A percentile compares a stretch with the other conserved stretches of the same genome.
Conservation (phyloP, 2,888 invertebrate species). For the Embidobia sp. region DNA sequence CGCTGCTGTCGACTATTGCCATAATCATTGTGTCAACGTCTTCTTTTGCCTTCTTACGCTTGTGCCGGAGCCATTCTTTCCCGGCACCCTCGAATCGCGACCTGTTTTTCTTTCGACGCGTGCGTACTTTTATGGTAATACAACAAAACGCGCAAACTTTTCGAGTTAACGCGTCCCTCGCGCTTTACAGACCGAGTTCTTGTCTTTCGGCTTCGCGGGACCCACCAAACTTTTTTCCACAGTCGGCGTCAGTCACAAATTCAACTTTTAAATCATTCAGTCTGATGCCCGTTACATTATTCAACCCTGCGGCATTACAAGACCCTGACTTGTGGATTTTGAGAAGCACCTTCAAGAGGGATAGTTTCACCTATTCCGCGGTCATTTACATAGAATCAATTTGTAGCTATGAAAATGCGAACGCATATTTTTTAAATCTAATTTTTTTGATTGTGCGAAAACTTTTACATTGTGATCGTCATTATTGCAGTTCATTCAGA, state of each 20-base stretch:
- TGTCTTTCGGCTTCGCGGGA: constrained; percentile 35
- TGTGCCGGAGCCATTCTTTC: constrained; percentile 17
- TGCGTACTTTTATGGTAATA: constrained; percentile 61
- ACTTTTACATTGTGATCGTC: background rate
- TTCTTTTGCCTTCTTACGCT: constrained; percentile 37
- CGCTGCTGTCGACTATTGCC: constrained; percentile 39
- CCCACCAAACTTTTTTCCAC: constrained; percentile 44
- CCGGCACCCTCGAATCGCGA: background rate
- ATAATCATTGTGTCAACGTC: constrained; percentile 62
- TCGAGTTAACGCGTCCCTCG: constrained; percentile 73
- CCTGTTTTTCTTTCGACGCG: constrained; percentile 53
- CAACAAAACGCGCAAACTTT: constrained; percentile 69
- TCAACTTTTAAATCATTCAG: constrained; percentile 79
- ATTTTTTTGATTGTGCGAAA: constrained; percentile 35
- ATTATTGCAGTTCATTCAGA: too few species aligned
- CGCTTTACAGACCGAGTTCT: constrained; percentile 24
- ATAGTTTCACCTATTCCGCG: constrained; percentile 39
- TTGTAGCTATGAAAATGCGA: constrained; percentile 31
- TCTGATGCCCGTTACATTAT: constrained; percentile 77
- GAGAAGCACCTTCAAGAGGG: constrained; percentile 42
- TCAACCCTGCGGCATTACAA: constrained; percentile 65
- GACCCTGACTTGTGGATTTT: constrained; percentile 52
- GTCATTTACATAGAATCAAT: constrained; percentile 47
- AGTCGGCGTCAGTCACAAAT: constrained; percentile 72
- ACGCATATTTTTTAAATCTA: constrained; percentile 30